phyloP scores from a whole-genome alignment of 2,113 vertebrate species.

The Corythaixoides concolor region DNA sequence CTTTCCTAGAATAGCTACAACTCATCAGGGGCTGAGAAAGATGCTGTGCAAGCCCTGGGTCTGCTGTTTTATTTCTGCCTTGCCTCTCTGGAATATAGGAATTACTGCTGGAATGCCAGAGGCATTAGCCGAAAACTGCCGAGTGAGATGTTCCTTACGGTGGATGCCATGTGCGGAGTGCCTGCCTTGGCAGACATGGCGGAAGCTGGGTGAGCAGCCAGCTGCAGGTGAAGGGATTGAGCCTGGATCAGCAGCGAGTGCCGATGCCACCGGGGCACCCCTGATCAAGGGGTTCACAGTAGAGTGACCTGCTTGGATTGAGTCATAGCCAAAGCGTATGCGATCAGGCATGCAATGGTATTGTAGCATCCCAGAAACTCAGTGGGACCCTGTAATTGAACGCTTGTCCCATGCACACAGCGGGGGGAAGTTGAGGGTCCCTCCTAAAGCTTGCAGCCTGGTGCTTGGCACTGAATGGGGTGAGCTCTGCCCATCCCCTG shows the following conservation, averaged over 20 bases:
- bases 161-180: background rate
- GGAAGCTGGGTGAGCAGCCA: background rate
- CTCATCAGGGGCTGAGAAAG: background rate
- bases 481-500: background rate
- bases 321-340: background rate
- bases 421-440: accelerated
- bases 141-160: accelerated
- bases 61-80: background rate
- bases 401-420: accelerated
- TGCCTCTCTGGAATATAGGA: background rate
- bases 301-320: accelerated
- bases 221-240: background rate
- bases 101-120: background rate
- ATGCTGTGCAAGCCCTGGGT: accelerated
- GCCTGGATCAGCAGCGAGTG: accelerated
- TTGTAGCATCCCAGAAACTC: background rate
- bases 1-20: background rate
- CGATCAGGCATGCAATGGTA: accelerated
- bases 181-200: accelerated
- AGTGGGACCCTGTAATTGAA: background rate
- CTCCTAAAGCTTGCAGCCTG: background rate
- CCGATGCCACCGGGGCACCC: background rate
- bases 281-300: background rate
- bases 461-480: accelerated
- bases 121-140: background rate